Evolutionary conservation across 2,888 invertebrate genomes (phyloP).

Genomic region (Pelosia muscerda): DNA sequence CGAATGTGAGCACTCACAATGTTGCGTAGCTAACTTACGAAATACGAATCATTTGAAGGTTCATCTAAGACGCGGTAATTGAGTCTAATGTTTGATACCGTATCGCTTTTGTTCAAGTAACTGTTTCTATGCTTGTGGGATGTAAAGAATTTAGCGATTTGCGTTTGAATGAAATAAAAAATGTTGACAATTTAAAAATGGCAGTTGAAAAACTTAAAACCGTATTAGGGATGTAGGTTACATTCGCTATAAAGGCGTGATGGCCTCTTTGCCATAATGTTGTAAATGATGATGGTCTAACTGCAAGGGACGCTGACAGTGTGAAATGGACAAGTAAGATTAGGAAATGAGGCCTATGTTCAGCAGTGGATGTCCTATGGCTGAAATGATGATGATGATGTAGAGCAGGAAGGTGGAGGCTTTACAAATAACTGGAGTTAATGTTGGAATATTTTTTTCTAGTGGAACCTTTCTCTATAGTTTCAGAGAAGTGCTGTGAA

Average conservation of each 20-base stretch:
- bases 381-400: too few relatives aligned
- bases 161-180: slow-evolving; percentile 23
- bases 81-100: slow-evolving; percentile 47
- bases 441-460: neutral
- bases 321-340: neutral
- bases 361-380: too few relatives aligned
- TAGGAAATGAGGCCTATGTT: too few relatives aligned
- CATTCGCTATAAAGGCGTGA: slow-evolving; percentile 1
- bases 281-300: neutral
- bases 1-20: slow-evolving; percentile 58
- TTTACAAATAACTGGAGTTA: neutral
- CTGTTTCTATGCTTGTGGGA: slow-evolving; percentile 40
- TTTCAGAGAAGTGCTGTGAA: neutral
- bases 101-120: slow-evolving; percentile 45
- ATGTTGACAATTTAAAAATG: slow-evolving; percentile 14
- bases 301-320: neutral
- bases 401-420: neutral
- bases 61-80: slow-evolving; percentile 51
- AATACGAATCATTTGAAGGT: slow-evolving; percentile 54
- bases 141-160: slow-evolving; percentile 23
- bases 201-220: neutral
- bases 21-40: slow-evolving; percentile 55
- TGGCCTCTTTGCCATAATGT: neutral
- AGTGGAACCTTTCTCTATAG: neutral
- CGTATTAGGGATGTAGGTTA: slow-evolving; percentile 8